phyloP scores from a whole-genome alignment of 2,888 invertebrate species.

The Oegoconia quadripuncta region DNA sequence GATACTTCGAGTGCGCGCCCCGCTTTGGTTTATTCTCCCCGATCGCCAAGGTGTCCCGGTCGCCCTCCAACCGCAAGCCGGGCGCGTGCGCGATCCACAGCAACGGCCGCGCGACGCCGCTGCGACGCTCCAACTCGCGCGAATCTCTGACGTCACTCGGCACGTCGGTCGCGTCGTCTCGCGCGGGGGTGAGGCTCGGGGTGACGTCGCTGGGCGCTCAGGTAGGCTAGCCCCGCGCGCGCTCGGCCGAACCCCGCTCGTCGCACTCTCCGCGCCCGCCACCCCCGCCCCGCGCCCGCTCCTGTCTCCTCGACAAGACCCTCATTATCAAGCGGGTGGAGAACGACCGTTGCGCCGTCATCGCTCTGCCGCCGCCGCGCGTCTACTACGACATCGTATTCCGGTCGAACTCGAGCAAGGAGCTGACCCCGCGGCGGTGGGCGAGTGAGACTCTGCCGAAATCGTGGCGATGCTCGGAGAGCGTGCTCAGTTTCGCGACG shows the following conservation, averaged over 20 bases:
- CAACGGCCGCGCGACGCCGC: conserved; percentile 80
- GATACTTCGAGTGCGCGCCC: conserved; percentile 96
- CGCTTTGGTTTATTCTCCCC: conserved; percentile 97
- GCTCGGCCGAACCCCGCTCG: conserved; percentile 64
- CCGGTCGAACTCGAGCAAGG: conserved; percentile 40
- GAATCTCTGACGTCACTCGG: conserved; percentile 87
- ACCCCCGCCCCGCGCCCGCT: conserved; percentile 45
- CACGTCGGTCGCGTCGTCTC: conserved; percentile 81
- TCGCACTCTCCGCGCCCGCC: conserved; percentile 40
- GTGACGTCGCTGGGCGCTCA: conserved; percentile 83
- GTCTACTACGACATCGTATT: conserved; percentile 66
- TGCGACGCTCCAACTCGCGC: conserved; percentile 87
- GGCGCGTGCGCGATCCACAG: conserved; percentile 82
- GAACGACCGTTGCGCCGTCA: conserved; percentile 65
- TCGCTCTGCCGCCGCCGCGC: conserved; percentile 65
- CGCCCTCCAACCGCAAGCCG: conserved; percentile 86
- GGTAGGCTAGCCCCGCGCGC: conserved; percentile 81
- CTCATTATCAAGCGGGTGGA: conserved; percentile 65
- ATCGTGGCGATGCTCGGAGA: conserved; percentile 71
- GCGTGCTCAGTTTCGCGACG: conserved; percentile 53
- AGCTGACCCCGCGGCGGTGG: conserved; percentile 58
- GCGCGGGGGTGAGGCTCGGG: conserved; percentile 85
- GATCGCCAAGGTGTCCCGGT: conserved; percentile 91
- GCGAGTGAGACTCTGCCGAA: conserved; percentile 64
- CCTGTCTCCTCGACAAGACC: conserved; percentile 62